phyloP scores from a whole-genome alignment of 1,140 invertebrate genomes.

The Chlorops oryzae region DNA sequence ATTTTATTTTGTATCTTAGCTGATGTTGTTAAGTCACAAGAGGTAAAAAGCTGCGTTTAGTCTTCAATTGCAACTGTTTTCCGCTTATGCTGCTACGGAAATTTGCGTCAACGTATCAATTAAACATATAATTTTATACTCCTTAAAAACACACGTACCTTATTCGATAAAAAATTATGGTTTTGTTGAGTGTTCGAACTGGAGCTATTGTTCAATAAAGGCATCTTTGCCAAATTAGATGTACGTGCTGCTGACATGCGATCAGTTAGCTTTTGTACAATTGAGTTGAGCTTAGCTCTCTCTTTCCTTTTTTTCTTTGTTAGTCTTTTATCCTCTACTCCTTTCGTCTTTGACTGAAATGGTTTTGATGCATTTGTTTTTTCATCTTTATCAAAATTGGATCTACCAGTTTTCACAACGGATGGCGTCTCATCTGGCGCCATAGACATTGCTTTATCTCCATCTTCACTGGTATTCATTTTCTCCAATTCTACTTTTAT shows the following conservation, averaged over 20 bases:
- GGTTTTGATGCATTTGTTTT: conserved; percentile 1
- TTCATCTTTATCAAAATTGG: conserved; percentile 5
- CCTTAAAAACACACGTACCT: conserved; percentile 29
- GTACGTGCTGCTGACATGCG: conserved; percentile 35
- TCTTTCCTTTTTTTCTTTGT: conserved; percentile 28
- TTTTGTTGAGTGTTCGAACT: too few species aligned
- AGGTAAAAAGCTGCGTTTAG: too few species aligned
- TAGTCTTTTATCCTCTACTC: conserved; percentile 22
- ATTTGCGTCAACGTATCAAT: too few species aligned
- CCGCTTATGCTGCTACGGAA: too few species aligned
- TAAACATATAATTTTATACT: too few species aligned
- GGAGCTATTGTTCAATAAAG: conserved; percentile 7
- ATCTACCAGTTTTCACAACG: too few species aligned
- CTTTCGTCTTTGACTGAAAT: too few species aligned
- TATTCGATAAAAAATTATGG: conserved; percentile 30
- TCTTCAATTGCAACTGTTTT: too few species aligned
- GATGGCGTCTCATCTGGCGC: neutral
- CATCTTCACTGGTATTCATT: conserved; percentile 42
- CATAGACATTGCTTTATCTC: neutral
- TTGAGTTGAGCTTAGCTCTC: conserved; percentile 36
- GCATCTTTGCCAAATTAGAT: conserved; percentile 35
- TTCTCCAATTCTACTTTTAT: conserved; percentile 23
- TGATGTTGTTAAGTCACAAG: too few species aligned
- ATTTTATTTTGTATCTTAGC: too few species aligned
- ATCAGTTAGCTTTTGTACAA: conserved; percentile 45